Evolutionary conservation across 2,888 invertebrate genomes (phyloP), one percentile per base, ranked within the genome.

Genomic region (Branchellion lobata): DNA sequence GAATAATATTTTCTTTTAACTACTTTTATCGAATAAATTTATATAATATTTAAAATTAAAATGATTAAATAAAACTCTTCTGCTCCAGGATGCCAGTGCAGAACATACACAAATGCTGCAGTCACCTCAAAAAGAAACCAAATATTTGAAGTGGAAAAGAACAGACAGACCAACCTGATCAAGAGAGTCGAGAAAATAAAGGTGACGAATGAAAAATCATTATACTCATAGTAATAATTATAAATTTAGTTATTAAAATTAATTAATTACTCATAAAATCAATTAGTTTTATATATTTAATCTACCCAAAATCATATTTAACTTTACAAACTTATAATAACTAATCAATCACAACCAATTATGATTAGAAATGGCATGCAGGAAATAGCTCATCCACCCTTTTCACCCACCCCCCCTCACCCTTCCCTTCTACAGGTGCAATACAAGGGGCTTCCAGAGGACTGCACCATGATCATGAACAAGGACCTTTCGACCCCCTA

Each of bases 181-280:
- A 94, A 94, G 0, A 90, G 96, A 85, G 90, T 97, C 81, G 94
- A 96, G 85, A 97, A 97, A 89, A 94, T 97, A 79, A 91, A 93
- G 88, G 93, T 97, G 33, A 5, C 14, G 5, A 5, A 8, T 11
- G 0, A 3, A n/a, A n/a, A n/a, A n/a, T n/a, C n/a, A n/a, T n/a
- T n/a, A n/a, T n/a, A n/a, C n/a, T n/a, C n/a, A n/a, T n/a, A n/a
- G n/a, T n/a, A n/a, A n/a, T n/a, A n/a, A n/a, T 14, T 14, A 24
- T 65, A 8, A 14, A 24, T 65, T 65, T 18, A 47, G 11, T 47
- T 18, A 14, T 14, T 47, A 47, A 8, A 47, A 14, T 14, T 47
- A 14, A 14, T 47, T 8, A 47, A 47, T 47, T 47, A 14, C 8
- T 47, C 8, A 8, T 47, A 47, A 47, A 47, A 14, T 47, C 47